These are phyloP conservation scores for Allygus modestus DNA, from an alignment of 2,888 invertebrate genomes.

Conservation along the genomic window DNA sequence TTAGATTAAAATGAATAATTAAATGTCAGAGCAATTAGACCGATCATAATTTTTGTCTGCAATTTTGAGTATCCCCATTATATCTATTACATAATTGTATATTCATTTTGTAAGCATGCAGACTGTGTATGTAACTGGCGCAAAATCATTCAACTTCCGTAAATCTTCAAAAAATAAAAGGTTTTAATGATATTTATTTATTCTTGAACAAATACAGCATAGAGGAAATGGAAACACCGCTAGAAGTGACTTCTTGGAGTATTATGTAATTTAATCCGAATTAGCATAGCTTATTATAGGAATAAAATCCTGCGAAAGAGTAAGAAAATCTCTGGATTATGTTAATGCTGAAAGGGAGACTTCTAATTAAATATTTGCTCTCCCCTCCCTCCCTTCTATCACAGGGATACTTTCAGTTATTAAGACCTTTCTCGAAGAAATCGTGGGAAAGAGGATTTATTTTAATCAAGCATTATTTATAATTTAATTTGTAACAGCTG, in stretches of 20 bases:
- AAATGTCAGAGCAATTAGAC: no score
- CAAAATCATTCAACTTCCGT: no score
- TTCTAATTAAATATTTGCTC: constrained; percentile 43
- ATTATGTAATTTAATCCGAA: constrained; percentile 3
- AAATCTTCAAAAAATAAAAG: not conserved
- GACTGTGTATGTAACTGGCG: no score
- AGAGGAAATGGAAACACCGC: not conserved
- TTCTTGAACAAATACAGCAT: not conserved
- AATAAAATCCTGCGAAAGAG: constrained; percentile 11
- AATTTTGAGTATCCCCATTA: no score
- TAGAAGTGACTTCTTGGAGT: not conserved
- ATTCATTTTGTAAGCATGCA: no score
- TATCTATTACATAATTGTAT: no score
- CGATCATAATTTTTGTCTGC: no score
- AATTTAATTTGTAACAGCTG: not conserved
- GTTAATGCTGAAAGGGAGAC: constrained; percentile 42
- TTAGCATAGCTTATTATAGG: constrained; percentile 43
- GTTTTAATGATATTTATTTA: not conserved
- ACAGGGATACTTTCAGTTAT: constrained; percentile 20
- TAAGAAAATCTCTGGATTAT: constrained; percentile 43
- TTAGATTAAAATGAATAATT: no score
- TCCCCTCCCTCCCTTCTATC: constrained; percentile 20
- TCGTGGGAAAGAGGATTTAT: not conserved
- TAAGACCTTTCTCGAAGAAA: constrained; percentile 1
- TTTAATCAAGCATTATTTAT: not conserved